Evolutionary conservation across 2,797 vertebrate species (phyloP).

Genomic region (Caiman crocodilus): DNA sequence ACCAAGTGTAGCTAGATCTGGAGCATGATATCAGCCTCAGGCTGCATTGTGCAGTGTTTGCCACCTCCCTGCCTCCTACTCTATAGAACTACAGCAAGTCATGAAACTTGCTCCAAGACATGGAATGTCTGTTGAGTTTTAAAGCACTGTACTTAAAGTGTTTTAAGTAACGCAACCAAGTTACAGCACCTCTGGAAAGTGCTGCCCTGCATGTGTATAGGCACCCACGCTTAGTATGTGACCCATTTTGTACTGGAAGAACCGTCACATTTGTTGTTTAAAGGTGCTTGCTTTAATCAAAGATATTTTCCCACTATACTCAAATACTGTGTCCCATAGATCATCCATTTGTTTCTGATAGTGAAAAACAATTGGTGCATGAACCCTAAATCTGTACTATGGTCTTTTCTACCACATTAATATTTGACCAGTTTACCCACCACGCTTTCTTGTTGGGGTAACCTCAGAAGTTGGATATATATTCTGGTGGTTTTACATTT

Average conservation of each 20-base stretch:
- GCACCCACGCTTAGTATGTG: no score
- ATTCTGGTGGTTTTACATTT: constrained; percentile 11
- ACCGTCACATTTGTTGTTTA: not conserved
- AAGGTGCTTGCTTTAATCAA: not conserved
- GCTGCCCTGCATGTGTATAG: no score
- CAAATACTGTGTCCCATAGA: not conserved
- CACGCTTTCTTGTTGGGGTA: not conserved
- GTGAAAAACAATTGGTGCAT: not conserved
- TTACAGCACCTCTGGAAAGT: no score
- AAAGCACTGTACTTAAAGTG: no score
- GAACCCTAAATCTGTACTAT: not conserved
- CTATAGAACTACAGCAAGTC: no score
- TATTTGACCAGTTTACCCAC: constrained; percentile 21
- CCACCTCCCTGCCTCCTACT: no score
- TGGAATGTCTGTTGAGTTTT: no score
- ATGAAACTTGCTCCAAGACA: no score
- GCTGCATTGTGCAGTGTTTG: no score
- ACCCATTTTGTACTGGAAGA: not conserved
- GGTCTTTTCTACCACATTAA: constrained; percentile 22
- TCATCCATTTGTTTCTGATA: not conserved
- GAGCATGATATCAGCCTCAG: no score
- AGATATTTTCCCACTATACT: not conserved
- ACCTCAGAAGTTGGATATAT: not conserved
- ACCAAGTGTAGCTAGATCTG: no score
- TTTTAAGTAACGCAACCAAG: no score